Evolutionary conservation across 2,113 vertebrate genomes (phyloP), one percentile per base, ranked within the genome.

Genomic region (Oreochromis spilurus): DNA sequence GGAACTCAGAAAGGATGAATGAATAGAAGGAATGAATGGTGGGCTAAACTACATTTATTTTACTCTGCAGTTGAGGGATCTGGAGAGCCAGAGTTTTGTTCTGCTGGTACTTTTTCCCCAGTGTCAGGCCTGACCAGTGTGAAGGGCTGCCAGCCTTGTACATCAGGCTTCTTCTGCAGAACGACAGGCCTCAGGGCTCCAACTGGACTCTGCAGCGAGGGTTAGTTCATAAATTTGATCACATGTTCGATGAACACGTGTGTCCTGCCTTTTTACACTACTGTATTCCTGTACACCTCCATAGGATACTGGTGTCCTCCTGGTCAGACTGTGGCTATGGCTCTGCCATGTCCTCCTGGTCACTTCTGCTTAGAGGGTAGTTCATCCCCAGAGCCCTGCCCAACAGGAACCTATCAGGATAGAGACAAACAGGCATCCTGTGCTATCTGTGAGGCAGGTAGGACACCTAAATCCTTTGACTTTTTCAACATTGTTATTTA

Each of bases 101-200:
- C 98, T 12, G 87, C 92, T 0, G 97, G 98, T 21, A 97, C 97
- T 21, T 98, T 97, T 92, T 98, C 97, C 21, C 83, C 94, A 80
- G 88, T 95, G 6, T 82, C 84, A 5, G 96, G 96, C 53, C 94
- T 97, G 57, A 95, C 89, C 8, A 84, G 4, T 0, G 84, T 88
- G 38, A 93, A 96, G 1, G 95, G 94, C 16, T 99, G 98, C 95
- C 97, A 95, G 79, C 79, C 91, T 11, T 99, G 98, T 84, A 95
- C 94, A 7, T 94, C 91, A 4, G 97, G 98, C 29, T 97, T 97
- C 92, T 98, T 97, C 81, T 99, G 98, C 2, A 87, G 92, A 79
- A 89, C 55, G 0, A 84, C 95, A 2, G 97, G 98, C 17, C 96
- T 98, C 34, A 95, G 45, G 40, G 86, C 93, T 26, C 97, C 97